These are phyloP conservation scores for Elaphurus davidianus DNA, from an alignment of 2,113 vertebrate species.

Conservation along the genomic window DNA sequence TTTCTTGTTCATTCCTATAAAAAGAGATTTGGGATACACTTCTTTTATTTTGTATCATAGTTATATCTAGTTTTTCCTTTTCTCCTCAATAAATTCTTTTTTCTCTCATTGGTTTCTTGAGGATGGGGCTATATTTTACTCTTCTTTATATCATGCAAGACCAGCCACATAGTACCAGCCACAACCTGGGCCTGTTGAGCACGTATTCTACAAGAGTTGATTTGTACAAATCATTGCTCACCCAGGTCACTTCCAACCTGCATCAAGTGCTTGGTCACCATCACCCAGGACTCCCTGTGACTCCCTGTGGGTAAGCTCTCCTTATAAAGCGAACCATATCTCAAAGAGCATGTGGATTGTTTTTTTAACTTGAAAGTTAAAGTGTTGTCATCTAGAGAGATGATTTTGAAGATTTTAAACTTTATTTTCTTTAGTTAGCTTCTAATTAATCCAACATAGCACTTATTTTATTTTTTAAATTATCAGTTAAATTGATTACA, in stretches of 20 bases:
- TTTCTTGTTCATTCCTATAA: not conserved
- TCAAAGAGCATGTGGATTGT: constrained; percentile 10
- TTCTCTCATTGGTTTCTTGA: not conserved
- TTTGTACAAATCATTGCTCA: not conserved
- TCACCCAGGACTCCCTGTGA: not conserved
- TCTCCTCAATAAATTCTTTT: not conserved
- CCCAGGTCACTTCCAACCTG: not conserved
- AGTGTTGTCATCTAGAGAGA: not conserved
- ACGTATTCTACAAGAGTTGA: not conserved
- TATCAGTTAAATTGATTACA: not conserved
- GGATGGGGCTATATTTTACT: not conserved
- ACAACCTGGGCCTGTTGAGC: not conserved
- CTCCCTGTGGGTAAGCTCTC: not conserved
- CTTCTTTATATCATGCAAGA: not conserved
- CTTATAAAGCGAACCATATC: not conserved
- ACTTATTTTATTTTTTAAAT: not conserved
- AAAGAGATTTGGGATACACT: not conserved
- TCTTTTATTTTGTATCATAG: not conserved
- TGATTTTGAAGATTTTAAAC: not conserved
- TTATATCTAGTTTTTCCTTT: not conserved
- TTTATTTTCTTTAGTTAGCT: not conserved
- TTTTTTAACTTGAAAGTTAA: not conserved
- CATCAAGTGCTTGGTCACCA: not conserved
- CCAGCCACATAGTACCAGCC: too few species aligned
- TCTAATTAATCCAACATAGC: not conserved